Conservation (phyloP, 2,113 vertebrate genomes). For the Macrotis lagotis region DNA sequence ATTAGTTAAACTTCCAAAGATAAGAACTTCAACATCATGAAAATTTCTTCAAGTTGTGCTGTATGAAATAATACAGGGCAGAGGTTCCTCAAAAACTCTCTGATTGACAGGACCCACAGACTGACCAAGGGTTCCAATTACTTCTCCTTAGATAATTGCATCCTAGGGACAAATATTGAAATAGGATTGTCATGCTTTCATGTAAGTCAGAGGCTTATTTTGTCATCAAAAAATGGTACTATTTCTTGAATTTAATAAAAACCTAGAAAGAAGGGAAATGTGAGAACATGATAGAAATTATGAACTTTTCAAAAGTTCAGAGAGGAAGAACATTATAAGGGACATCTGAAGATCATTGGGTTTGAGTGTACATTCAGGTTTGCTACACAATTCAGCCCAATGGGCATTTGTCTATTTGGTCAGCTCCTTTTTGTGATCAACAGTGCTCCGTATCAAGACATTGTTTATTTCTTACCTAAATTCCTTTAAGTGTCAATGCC, state of each 20-base stretch:
- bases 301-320: not conserved
- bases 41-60: slow-evolving; percentile 13
- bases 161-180: slow-evolving; percentile 28
- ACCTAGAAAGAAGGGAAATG: slow-evolving; percentile 25
- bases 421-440: not conserved
- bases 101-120: not conserved
- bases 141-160: slow-evolving; percentile 24
- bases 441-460: not conserved
- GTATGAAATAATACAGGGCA: slow-evolving; percentile 41
- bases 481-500: not conserved
- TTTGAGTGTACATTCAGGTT: not conserved
- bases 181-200: slow-evolving; percentile 28
- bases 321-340: not conserved
- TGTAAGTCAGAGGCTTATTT: not conserved
- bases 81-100: not conserved
- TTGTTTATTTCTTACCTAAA: slow-evolving; percentile 12
- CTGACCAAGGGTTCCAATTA: not conserved
- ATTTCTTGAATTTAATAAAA: slow-evolving; percentile 7
- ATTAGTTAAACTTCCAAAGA: slow-evolving; percentile 8
- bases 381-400: not conserved
- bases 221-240: not conserved
- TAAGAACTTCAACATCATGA: slow-evolving; percentile 21
- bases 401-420: not conserved
- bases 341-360: not conserved
- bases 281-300: slow-evolving; percentile 27